These are phyloP conservation scores for Anolis carolinensis DNA, from an alignment of 2,113 vertebrate genomes.

Conservation along the genomic window DNA sequence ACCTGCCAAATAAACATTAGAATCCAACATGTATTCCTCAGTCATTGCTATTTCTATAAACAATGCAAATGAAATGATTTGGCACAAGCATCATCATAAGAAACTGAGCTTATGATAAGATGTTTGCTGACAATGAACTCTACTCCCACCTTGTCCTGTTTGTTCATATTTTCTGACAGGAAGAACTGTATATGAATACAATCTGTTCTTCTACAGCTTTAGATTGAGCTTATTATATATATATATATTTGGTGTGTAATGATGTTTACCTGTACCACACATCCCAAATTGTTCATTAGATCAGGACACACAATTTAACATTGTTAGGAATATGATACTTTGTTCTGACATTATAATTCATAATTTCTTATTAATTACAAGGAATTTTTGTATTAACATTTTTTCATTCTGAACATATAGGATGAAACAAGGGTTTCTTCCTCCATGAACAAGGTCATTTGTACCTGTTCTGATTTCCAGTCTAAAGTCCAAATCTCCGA, in stretches of 20 bases:
- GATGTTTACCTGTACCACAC: neutral
- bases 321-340: neutral
- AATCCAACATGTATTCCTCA: neutral
- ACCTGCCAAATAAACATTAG: neutral
- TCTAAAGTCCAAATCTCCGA: neutral
- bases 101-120: accelerated
- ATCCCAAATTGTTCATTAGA: neutral
- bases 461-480: neutral
- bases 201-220: neutral
- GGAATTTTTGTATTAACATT: neutral
- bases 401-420: neutral
- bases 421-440: neutral
- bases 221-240: no score
- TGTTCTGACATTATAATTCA: neutral
- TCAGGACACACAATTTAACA: neutral
- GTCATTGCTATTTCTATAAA: neutral
- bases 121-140: neutral
- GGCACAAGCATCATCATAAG: neutral
- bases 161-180: neutral
- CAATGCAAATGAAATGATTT: neutral
- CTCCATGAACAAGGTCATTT: neutral
- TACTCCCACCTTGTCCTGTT: neutral
- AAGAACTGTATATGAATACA: neutral
- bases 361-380: neutral
- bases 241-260: neutral